Base-by-base conservation (phyloP, 2,113 vertebrate species). In the Pteruthius melanotis region DNA sequence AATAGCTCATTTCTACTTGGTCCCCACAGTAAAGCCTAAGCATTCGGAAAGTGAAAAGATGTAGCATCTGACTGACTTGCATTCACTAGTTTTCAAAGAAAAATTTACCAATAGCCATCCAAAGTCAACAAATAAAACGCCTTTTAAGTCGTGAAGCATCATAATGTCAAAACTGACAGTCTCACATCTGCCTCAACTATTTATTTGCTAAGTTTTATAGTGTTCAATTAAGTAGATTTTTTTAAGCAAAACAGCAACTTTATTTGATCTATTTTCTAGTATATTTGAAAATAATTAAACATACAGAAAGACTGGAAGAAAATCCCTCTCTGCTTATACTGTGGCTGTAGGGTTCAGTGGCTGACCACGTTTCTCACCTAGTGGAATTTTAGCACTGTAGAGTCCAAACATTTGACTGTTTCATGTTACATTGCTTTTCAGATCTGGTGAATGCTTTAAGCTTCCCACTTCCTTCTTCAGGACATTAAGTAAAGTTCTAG, bases 381-480 rank as follows among this genome's bases (percentile, higher is more conserved):
- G 31, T 57, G 65, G 80, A 82, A 94, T 93, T 96, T 74, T 75
- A 96, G 60, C 45, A 90, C 76, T 76, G 71, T 45, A 59, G 60
- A 95, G 81, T 80, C 81, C 80, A 90, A 94, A 72, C 37, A 76
- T 81, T 72, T 91, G 71, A 71, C 47, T 11, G 14, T 83, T 80
- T 95, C 79, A 95, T 0, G 84, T 78, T 65, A 92, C 40, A 52
- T 56, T 90, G 42, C 69, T 93, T 96, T 96, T 97, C 71, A 83
- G 54, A 60, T 93, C 94, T 63, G 94, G 42, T 0, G n/a, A 57
- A 69, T 90, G 93, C 72, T 96, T 96, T 86, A 97, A 86, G 69
- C 75, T 96, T 75, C 95, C 95, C n/a, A 88, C 91, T 83, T 97
- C 97, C 50, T 93, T 96, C 93, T 97, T 97, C 87, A 97, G 54